Evolutionary conservation across 2,113 vertebrate genomes (phyloP).

Genomic region (Cryptotis parvus): DNA sequence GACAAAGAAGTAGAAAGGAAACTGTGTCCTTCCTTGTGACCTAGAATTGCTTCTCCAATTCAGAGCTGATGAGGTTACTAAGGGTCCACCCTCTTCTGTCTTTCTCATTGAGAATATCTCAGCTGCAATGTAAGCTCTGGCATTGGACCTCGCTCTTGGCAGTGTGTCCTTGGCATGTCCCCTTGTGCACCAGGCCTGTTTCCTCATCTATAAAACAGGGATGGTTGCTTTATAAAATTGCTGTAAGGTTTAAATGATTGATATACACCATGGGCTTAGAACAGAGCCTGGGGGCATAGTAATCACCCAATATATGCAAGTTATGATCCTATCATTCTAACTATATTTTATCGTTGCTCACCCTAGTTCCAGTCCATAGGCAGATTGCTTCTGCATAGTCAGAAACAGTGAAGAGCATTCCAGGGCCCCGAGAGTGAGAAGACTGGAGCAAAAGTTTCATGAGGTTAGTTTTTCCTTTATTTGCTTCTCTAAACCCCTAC

Average conservation of each 20-base stretch:
- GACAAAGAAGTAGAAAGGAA: neutral
- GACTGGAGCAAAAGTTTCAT: neutral
- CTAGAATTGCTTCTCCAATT: neutral
- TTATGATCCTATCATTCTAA: slow-evolving; percentile 12
- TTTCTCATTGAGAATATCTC: neutral
- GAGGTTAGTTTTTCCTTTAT: slow-evolving; percentile 28
- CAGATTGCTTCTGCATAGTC: neutral
- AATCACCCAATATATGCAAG: neutral
- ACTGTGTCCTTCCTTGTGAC: neutral
- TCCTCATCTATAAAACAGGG: neutral
- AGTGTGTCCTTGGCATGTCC: neutral
- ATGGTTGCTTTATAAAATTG: neutral
- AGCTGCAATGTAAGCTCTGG: neutral
- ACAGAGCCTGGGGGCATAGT: neutral
- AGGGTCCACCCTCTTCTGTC: neutral
- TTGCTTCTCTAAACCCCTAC: neutral
- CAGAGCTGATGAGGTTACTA: neutral
- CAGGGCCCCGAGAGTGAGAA: neutral
- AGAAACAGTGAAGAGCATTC: neutral
- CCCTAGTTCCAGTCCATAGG: neutral
- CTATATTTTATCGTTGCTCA: neutral
- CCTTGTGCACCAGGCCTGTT: neutral
- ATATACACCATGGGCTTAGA: neutral
- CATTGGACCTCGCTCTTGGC: neutral
- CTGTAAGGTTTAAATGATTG: slow-evolving; percentile 20